A percentile compares a stretch with the other conserved stretches of the same genome.
These are phyloP conservation scores for Barnardius zonarius DNA, from an alignment of 2,113 vertebrate species.

Conservation along the genomic window DNA sequence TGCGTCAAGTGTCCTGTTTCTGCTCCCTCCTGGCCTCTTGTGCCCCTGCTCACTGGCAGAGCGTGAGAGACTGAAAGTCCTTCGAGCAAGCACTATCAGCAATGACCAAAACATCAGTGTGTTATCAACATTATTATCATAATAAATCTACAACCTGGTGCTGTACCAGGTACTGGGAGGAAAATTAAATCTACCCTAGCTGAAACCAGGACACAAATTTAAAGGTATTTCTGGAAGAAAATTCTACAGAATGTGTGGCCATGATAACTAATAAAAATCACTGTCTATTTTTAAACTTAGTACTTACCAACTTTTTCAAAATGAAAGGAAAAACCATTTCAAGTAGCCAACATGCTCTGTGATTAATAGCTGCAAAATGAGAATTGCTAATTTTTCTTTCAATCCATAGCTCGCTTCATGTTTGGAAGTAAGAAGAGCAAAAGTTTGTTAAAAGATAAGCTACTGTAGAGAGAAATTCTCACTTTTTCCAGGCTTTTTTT, in stretches of 20 bases:
- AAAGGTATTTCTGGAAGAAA: not conserved
- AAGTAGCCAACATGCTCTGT: not conserved
- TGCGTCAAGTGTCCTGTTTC: not conserved
- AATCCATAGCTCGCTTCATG: not conserved
- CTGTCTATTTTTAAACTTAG: not conserved
- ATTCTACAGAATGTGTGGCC: not conserved
- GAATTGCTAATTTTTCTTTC: not conserved
- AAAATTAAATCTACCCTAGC: not conserved
- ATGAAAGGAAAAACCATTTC: not conserved
- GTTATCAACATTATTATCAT: not conserved
- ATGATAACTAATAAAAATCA: slow-evolving; percentile 4
- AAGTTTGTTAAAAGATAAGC: not conserved
- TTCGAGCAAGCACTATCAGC: not conserved
- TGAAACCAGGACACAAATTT: not conserved
- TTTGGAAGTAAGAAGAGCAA: not conserved
- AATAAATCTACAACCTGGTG: not conserved
- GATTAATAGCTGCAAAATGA: not conserved
- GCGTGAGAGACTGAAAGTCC: not conserved
- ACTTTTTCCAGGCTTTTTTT: not conserved
- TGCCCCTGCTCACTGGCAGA: not conserved
- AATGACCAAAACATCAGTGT: not conserved
- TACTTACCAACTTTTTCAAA: not conserved
- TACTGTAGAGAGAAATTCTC: not conserved
- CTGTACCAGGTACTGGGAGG: not conserved
- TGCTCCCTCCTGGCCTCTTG: not conserved